phyloP scores from a whole-genome alignment of 2,888 invertebrate genomes.

The Coenonympha glycerion region DNA sequence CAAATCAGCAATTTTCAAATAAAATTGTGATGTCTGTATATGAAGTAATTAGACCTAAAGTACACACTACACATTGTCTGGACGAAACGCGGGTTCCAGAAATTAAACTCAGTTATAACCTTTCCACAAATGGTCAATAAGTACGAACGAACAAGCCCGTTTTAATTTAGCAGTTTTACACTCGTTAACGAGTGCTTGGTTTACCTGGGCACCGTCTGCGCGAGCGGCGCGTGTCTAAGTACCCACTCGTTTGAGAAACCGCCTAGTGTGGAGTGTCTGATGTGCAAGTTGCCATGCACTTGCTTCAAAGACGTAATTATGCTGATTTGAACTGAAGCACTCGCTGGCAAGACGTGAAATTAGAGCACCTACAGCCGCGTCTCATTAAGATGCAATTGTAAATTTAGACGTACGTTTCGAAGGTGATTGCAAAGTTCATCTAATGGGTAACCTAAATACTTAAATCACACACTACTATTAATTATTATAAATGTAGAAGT shows the following conservation, averaged over 20 bases:
- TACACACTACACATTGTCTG: too few species aligned
- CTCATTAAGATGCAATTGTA: conserved; percentile 20
- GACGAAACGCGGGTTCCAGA: not conserved
- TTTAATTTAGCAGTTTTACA: conserved; percentile 12
- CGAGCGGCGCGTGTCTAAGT: conserved; percentile 27
- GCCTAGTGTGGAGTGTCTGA: conserved; percentile 26
- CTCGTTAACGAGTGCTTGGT: conserved; percentile 14
- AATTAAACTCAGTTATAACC: not conserved
- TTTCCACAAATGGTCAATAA: not conserved
- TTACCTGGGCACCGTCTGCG: conserved; percentile 20
- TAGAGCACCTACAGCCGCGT: conserved; percentile 20
- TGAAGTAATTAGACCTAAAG: too few species aligned
- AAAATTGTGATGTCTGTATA: too few species aligned
- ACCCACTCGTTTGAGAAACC: conserved; percentile 28
- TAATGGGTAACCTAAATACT: too few species aligned
- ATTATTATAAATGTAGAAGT: too few species aligned
- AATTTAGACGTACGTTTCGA: conserved; percentile 11
- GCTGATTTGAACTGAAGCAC: conserved; percentile 26
- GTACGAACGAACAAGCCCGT: not conserved
- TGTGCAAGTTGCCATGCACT: conserved; percentile 27
- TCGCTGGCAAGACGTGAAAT: conserved; percentile 25
- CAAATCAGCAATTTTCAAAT: too few species aligned
- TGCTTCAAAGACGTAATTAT: conserved; percentile 30
- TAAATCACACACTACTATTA: too few species aligned
- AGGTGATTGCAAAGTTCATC: not conserved